Percentiles rank a stretch among this genome's conserved stretches.
Conservation (phyloP, 2,797 vertebrate species). For the Notamacropus eugenii region DNA sequence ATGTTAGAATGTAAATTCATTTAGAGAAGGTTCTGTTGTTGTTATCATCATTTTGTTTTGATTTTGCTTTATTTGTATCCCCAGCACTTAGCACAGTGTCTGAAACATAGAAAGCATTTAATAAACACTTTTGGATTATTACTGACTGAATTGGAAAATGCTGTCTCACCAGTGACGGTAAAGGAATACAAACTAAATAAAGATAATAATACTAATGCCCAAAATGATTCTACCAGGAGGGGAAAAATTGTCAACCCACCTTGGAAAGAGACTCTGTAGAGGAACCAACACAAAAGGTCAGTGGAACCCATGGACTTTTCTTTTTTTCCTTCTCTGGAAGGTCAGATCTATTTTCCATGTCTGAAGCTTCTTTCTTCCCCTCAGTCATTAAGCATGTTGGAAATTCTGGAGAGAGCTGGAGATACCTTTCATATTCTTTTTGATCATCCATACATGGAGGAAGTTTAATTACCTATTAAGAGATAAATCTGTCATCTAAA, state of each 20-base stretch:
- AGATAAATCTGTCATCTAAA: constrained; percentile 31
- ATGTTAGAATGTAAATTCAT: not conserved
- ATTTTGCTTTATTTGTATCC: not conserved
- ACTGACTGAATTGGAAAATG: not conserved
- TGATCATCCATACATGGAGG: constrained; percentile 81
- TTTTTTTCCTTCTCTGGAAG: constrained; percentile 74
- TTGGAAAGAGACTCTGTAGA: constrained; percentile 81
- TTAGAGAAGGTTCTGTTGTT: not conserved
- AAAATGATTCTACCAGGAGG: constrained; percentile 21
- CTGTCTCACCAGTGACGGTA: not conserved
- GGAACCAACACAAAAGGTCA: constrained; percentile 57
- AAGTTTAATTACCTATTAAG: constrained; percentile 89
- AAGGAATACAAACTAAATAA: not conserved
- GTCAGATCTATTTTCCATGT: constrained; percentile 58
- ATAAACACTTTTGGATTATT: not conserved
- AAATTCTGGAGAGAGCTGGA: constrained; percentile 75
- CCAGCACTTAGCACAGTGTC: not conserved
- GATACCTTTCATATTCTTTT: constrained; percentile 65
- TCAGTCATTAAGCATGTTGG: constrained; percentile 62
- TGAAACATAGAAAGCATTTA: not conserved
- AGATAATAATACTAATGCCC: constrained; percentile 19
- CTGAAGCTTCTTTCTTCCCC: constrained; percentile 62
- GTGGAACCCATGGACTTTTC: constrained; percentile 76
- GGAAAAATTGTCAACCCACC: constrained; percentile 77
- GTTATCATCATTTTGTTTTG: not conserved